These are phyloP conservation scores for Muntiacus muntjak DNA, from an alignment of 2,113 vertebrate genomes.

Conservation along the genomic window DNA sequence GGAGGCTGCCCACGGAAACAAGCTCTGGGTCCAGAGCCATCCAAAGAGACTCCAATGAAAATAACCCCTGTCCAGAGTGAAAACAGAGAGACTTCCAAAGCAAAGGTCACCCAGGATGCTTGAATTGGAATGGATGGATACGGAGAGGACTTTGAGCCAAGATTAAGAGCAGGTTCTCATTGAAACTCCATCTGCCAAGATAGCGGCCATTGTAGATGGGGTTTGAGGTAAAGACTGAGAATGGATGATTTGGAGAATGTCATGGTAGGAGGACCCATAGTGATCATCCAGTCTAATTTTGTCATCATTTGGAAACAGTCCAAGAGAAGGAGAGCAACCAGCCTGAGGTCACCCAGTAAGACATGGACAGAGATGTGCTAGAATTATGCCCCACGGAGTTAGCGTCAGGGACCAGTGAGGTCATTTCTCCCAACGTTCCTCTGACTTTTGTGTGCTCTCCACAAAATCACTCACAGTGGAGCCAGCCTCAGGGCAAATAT, in stretches of 20 bases:
- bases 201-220: background rate
- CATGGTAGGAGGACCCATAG: background rate
- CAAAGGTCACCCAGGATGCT: constrained; percentile 44
- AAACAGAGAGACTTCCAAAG: background rate
- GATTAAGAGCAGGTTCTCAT: background rate
- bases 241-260: background rate
- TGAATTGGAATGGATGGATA: background rate
- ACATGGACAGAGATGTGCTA: background rate
- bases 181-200: background rate
- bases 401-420: background rate
- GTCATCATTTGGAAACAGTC: background rate
- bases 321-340: background rate
- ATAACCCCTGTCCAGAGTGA: background rate
- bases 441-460: background rate
- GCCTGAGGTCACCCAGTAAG: background rate
- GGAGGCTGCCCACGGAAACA: background rate
- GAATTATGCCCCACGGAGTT: background rate
- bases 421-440: background rate
- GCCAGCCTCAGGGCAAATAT: background rate
- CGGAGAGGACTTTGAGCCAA: background rate
- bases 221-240: background rate
- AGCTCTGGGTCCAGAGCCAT: background rate
- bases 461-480: background rate
- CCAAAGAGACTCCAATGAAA: constrained; percentile 52
- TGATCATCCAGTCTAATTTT: background rate